Evolutionary conservation across 1,140 invertebrate species (phyloP), one percentile per base, ranked within the genome.

Genomic region (Idris sp.): DNA sequence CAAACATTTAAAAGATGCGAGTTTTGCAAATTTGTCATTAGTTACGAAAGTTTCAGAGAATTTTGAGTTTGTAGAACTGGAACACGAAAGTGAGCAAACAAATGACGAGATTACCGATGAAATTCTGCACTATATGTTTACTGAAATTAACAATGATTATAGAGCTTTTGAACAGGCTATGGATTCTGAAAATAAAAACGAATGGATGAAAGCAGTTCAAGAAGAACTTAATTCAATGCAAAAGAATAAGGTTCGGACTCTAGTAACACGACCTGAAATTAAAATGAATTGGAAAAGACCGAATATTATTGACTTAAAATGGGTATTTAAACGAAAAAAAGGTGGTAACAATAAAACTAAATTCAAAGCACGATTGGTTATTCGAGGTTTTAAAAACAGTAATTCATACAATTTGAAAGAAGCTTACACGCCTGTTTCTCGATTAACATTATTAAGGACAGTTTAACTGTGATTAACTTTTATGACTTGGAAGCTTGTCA

Each of bases 401-500:
- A 67, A 54, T 13, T 62, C 65, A 0, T 75, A 74, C n/a, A 80
- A 84, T 41, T 77, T 79, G 16, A 36, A 77, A 8, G 81, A 83
- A 62, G 59, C 67, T 9, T 84, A 78, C 28, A 30, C 48, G 22
- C 48, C 48, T 7, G 53, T 38, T 11, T 53, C 48, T 1, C 22
- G 18, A 14, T n/a, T 53, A 9, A 18, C 31, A 8, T 10, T 56
- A 4, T 36, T 56, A 3, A 8, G 51, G 19, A n/a, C 30, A 26
- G 41, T 2, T 13, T 56, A 11, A 25, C 36, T 7, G 19, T 56
- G 14, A 41, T 56, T 1, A 56, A 56, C 16, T 38, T 28, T 13
- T 56, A 56, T 13, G 36, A 43, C 14, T 31, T 56, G 31, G 6
- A 41, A 11, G 26, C 18, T 19, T 8, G 18, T 3, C 51, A 56